phyloP scores from a whole-genome alignment of 2,888 invertebrate genomes.

The Limnephilus rhombicus region DNA sequence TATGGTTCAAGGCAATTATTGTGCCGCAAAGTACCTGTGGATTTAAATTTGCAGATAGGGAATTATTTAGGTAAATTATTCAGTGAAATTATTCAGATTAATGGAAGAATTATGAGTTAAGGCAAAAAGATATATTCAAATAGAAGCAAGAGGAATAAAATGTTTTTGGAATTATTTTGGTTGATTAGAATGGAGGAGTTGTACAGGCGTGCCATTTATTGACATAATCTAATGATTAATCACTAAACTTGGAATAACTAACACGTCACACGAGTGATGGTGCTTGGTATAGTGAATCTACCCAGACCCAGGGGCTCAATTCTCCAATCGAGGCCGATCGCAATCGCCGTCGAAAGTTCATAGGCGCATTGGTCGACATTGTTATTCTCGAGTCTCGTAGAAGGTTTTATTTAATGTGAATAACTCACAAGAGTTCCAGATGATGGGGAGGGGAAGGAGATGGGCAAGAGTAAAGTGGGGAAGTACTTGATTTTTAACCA shows the following conservation, averaged over 20 bases:
- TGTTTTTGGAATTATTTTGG: background rate
- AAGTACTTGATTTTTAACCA: no score
- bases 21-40: constrained; percentile 5
- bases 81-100: background rate
- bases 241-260: background rate
- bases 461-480: no score
- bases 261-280: background rate
- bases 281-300: background rate
- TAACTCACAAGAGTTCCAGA: no score
- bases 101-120: background rate
- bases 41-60: background rate
- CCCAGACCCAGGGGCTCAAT: background rate
- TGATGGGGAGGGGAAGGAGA: no score
- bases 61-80: background rate
- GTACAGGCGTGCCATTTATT: background rate
- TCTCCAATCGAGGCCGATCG: no score
- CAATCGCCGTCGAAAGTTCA: no score
- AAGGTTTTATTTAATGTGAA: no score
- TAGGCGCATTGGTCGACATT: no score
- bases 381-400: no score
- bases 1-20: constrained; percentile 4
- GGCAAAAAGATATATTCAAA: no score
- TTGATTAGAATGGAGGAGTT: background rate
- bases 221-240: background rate
- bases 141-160: background rate